A percentile compares a stretch with the other conserved stretches of the same genome.
Conservation (phyloP, 1,140 invertebrate species). For the Formica selysi region DNA sequence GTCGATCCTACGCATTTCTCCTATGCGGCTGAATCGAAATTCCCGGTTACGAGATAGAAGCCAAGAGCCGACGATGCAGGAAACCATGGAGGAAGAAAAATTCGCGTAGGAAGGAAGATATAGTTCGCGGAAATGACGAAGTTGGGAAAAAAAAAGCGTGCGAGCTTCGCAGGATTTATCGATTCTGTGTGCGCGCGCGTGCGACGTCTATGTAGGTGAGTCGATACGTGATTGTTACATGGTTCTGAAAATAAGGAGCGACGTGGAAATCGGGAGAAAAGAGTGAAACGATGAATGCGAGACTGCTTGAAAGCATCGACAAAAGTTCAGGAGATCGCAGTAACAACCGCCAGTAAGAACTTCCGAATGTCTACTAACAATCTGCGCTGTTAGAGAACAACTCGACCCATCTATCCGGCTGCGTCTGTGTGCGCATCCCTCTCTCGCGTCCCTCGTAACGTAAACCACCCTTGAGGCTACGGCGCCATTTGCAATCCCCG, state of each 20-base stretch:
- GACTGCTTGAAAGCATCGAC: constrained; percentile 34
- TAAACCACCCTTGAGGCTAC: constrained; percentile 54
- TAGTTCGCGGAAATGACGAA: constrained; percentile 43
- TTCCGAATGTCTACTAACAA: constrained; percentile 82
- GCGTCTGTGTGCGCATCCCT: constrained; percentile 1
- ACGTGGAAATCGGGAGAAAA: constrained; percentile 6
- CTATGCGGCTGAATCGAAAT: constrained; percentile 67
- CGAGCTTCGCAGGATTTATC: constrained; percentile 39
- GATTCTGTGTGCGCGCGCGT: constrained; percentile 19
- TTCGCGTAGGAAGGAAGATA: constrained; percentile 31
- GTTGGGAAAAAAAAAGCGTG: constrained; percentile 49
- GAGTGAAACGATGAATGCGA: constrained; percentile 24
- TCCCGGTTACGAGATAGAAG: constrained; percentile 32
- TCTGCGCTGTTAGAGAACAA: constrained; percentile 64
- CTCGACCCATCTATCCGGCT: constrained; percentile 32
- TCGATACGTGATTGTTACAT: constrained; percentile 50
- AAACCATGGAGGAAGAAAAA: constrained; percentile 40
- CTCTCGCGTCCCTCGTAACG: constrained; percentile 42
- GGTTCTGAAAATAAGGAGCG: constrained; percentile 4
- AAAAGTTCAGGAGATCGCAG: constrained; percentile 64
- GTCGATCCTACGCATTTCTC: constrained; percentile 73
- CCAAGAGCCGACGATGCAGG: not conserved
- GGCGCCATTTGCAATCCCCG: constrained; percentile 36
- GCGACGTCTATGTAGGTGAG: constrained; percentile 15
- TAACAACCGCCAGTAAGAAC: constrained; percentile 80